Percentiles rank a stretch among this genome's conserved stretches.
Conservation (phyloP, 1,140 invertebrate genomes). For the Ooceraea biroi region DNA sequence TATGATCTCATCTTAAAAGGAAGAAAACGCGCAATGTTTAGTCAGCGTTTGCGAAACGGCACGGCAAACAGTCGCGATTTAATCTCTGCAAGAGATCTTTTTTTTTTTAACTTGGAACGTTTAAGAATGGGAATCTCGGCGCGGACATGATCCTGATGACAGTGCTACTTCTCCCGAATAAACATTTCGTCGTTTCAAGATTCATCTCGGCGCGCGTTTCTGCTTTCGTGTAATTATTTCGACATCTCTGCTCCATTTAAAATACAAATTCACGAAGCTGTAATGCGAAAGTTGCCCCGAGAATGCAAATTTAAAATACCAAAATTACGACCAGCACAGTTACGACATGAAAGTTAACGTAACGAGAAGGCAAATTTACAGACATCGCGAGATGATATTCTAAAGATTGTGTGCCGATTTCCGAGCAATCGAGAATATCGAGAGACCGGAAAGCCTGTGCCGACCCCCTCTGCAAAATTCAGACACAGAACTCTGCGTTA, state of each 20-base stretch:
- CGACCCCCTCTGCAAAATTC: too few relatives aligned
- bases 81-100: conserved; percentile 60
- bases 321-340: too few relatives aligned
- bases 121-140: conserved; percentile 31
- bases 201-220: not conserved
- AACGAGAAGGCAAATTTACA: not conserved
- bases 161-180: conserved; percentile 3
- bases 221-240: too few relatives aligned
- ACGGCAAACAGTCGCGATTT: conserved; percentile 53
- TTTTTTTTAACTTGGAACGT: conserved; percentile 57
- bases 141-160: not conserved
- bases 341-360: conserved; percentile 4
- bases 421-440: not conserved
- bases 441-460: too few relatives aligned
- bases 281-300: too few relatives aligned
- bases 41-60: conserved; percentile 79
- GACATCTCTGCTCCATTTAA: too few relatives aligned
- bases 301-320: too few relatives aligned
- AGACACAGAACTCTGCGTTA: too few relatives aligned
- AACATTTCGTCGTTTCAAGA: conserved; percentile 29
- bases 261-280: too few relatives aligned
- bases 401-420: not conserved
- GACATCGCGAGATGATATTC: not conserved
- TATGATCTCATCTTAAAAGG: conserved; percentile 87
- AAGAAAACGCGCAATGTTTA: conserved; percentile 82